Percentiles rank a stretch among this genome's conserved stretches.
phyloP scores from a whole-genome alignment of 2,113 vertebrate genomes.

The Glaucomys volans region DNA sequence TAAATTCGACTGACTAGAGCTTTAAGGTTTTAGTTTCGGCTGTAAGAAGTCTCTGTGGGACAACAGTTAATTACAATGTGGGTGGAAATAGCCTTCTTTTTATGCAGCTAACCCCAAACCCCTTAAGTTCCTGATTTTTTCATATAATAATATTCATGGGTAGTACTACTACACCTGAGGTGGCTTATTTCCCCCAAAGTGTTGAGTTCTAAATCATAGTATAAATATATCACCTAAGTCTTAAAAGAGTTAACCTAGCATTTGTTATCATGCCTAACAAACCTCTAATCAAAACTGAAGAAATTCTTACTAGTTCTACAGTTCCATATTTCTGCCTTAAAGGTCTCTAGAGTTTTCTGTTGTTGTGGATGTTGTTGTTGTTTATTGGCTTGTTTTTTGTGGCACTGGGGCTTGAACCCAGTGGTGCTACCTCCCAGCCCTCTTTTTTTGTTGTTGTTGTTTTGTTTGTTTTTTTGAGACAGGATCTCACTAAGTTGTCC shows the following conservation, averaged over 20 bases:
- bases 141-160: neutral
- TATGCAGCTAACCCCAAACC: neutral
- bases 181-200: neutral
- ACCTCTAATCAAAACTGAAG: neutral
- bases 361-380: neutral
- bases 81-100: neutral
- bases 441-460: neutral
- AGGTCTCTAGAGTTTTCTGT: neutral
- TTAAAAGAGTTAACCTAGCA: slow-evolving; percentile 1
- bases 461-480: neutral
- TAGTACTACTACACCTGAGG: neutral
- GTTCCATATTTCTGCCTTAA: slow-evolving; percentile 4
- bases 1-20: neutral
- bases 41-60: neutral
- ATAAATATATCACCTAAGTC: neutral
- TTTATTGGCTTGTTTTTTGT: neutral
- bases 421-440: neutral
- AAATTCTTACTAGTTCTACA: neutral
- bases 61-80: neutral
- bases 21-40: neutral
- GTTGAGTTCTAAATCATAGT: neutral
- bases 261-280: neutral
- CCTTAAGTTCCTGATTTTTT: neutral
- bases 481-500: neutral
- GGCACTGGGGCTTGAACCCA: neutral